These are phyloP conservation scores for Diadumene lineata DNA, from an alignment of 92 coral and sea anemone genomes.

Conservation along the genomic window DNA sequence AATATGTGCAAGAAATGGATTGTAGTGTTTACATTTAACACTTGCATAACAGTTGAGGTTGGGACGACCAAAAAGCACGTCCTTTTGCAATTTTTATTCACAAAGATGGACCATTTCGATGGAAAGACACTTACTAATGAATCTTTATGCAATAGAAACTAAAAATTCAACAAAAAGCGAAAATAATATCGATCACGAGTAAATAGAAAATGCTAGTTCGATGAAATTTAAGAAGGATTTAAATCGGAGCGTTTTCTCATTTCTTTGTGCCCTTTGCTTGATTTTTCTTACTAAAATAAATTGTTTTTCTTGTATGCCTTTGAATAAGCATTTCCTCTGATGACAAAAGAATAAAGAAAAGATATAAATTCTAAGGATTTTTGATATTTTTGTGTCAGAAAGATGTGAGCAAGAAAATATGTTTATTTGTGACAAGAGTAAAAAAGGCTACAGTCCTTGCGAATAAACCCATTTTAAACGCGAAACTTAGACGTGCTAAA, in stretches of 20 bases:
- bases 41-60: conserved; percentile 8
- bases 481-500: not conserved
- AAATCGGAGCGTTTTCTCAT: not conserved
- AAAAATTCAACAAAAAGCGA: not conserved
- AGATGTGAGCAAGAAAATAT: not conserved
- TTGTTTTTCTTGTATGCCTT: not conserved
- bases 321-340: not conserved
- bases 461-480: not conserved
- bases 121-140: not conserved
- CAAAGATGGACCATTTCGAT: not conserved
- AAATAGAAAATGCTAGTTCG: not conserved
- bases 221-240: not conserved
- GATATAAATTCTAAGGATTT: not conserved
- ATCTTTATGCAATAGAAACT: not conserved
- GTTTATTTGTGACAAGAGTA: not conserved
- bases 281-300: not conserved
- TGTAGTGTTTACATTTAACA: conserved; percentile 26
- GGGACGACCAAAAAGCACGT: not conserved
- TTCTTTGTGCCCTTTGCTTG: not conserved
- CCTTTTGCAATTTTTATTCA: not conserved
- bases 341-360: not conserved
- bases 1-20: conserved; percentile 16
- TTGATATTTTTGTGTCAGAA: not conserved
- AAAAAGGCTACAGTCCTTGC: not conserved
- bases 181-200: not conserved